Conservation (phyloP, 2,888 invertebrate species). For the Dioctria rufipes region DNA sequence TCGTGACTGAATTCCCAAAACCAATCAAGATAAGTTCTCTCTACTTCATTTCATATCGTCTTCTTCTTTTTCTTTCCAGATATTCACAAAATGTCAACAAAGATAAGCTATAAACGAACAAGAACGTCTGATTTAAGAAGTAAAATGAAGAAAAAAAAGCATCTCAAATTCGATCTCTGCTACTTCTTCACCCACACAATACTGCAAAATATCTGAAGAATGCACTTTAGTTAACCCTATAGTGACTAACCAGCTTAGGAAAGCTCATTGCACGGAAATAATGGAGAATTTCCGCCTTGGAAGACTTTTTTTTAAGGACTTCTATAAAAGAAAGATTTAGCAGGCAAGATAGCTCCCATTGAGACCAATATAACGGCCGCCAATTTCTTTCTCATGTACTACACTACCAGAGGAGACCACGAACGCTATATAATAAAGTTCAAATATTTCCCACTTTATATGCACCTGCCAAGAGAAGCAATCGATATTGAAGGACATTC, state of each 20-base stretch:
- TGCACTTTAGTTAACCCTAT: conserved; percentile 47
- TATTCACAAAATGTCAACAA: conserved; percentile 46
- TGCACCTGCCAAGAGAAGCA: not conserved
- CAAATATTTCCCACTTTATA: conserved; percentile 29
- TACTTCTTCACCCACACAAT: conserved; percentile 3
- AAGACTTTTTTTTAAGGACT: conserved; percentile 8
- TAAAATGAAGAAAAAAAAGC: not conserved
- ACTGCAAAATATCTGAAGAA: conserved; percentile 29
- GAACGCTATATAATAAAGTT: conserved; percentile 8
- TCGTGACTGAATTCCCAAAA: conserved; percentile 47
- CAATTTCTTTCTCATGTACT: conserved; percentile 35
- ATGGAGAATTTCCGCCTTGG: conserved; percentile 30
- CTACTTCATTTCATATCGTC: conserved; percentile 54
- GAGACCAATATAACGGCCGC: conserved; percentile 31
- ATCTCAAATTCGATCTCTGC: conserved; percentile 25
- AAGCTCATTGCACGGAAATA: conserved; percentile 16
- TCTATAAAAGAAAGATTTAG: conserved; percentile 2
- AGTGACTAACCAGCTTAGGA: conserved; percentile 38
- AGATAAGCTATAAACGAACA: conserved; percentile 28
- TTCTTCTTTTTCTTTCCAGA: conserved; percentile 41
- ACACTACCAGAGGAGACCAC: not conserved
- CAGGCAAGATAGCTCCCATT: conserved; percentile 13
- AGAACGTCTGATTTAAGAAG: conserved; percentile 37
- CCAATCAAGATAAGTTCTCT: conserved; percentile 57
- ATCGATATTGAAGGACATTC: conserved; percentile 25